These are phyloP conservation scores for Pipa parva DNA, from an alignment of 2,113 vertebrate genomes.

Conservation along the genomic window DNA sequence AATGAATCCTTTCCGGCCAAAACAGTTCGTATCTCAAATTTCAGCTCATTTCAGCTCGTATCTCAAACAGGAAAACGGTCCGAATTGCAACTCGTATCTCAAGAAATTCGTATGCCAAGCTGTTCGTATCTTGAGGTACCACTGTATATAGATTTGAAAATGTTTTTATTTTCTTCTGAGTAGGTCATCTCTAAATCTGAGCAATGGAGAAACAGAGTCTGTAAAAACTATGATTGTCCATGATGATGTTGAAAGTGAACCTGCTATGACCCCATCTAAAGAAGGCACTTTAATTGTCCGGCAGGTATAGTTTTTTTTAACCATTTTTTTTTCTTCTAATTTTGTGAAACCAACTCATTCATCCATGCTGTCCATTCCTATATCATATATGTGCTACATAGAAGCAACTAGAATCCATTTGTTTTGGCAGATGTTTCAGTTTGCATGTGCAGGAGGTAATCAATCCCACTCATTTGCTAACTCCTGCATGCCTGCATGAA, in stretches of 20 bases:
- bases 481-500: conserved; percentile 62
- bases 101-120: too few species aligned
- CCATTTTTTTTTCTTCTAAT: conserved; percentile 38
- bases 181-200: conserved; percentile 82
- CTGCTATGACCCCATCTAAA: conserved; percentile 88
- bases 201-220: conserved; percentile 92
- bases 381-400: conserved; percentile 60
- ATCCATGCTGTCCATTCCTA: conserved; percentile 64
- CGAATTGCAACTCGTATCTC: too few species aligned
- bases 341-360: conserved; percentile 64
- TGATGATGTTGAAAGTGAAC: conserved; percentile 87
- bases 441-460: conserved; percentile 53
- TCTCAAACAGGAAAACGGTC: too few species aligned
- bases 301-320: conserved; percentile 75
- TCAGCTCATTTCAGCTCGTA: too few species aligned
- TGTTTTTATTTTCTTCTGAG: too few species aligned
- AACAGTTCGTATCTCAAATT: too few species aligned
- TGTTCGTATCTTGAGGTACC: too few species aligned
- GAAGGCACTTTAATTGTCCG: conserved; percentile 94
- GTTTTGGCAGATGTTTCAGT: conserved; percentile 48
- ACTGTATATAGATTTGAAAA: too few species aligned
- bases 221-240: conserved; percentile 96
- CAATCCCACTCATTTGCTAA: conserved; percentile 53
- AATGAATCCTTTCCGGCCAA: too few species aligned
- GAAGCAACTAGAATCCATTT: conserved; percentile 48